A percentile compares a stretch with the other conserved stretches of the same genome.
phyloP scores from a whole-genome alignment of 2,888 invertebrate species.

The Congeria kusceri region DNA sequence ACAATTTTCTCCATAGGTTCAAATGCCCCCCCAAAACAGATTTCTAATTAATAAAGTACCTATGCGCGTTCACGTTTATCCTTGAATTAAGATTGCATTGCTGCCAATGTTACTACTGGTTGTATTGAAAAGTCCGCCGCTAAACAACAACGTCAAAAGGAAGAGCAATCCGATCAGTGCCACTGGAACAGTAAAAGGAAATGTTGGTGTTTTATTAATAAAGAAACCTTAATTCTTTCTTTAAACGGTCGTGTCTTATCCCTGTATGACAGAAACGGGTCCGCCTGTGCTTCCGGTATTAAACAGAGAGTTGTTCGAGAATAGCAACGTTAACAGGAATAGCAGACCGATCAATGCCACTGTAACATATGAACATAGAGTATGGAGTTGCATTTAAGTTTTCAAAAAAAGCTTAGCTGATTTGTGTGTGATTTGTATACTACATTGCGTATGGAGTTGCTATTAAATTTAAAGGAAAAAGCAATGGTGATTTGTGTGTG shows the following conservation, averaged over 20 bases:
- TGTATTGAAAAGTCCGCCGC: slow-evolving; percentile 21
- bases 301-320: not conserved
- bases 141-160: slow-evolving; percentile 28
- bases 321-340: slow-evolving; percentile 21
- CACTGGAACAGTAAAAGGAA: slow-evolving; percentile 31
- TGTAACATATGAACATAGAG: no score
- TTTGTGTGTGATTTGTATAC: no score
- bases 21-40: no score
- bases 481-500: no score
- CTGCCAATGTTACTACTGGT: not conserved
- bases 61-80: slow-evolving; percentile 1
- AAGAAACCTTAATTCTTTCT: not conserved
- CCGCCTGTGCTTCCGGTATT: not conserved
- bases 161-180: slow-evolving; percentile 41
- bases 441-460: no score
- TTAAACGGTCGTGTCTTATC: not conserved
- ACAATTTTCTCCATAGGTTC: no score
- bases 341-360: slow-evolving; percentile 23
- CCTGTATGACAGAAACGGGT: not conserved
- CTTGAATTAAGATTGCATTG: not conserved
- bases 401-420: no score
- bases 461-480: no score
- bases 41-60: no score
- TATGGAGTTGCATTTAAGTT: no score
- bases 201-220: not conserved